Conservation (phyloP, 2,113 vertebrate genomes). For the Tursiops truncatus region DNA sequence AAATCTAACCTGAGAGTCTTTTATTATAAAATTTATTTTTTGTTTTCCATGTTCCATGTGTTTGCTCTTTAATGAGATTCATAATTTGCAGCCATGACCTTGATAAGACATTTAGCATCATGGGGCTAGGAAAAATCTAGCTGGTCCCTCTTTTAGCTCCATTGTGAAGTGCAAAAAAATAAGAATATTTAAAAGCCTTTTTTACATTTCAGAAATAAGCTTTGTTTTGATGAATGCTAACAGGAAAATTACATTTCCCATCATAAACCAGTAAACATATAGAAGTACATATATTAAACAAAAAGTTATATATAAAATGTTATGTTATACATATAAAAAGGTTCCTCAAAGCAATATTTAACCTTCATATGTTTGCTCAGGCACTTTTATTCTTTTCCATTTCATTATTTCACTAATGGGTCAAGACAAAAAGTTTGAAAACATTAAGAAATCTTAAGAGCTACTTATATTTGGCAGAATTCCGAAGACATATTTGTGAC, state of each 20-base stretch:
- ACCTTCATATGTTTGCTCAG: neutral
- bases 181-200: neutral
- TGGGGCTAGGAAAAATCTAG: neutral
- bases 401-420: neutral
- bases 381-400: neutral
- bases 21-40: conserved; percentile 3
- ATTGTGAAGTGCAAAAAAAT: neutral
- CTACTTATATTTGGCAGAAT: neutral
- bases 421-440: neutral
- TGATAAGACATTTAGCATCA: neutral
- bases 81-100: neutral
- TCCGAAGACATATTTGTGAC: neutral
- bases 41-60: neutral
- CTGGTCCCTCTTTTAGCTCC: neutral
- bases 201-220: neutral
- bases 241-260: neutral
- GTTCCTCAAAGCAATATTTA: neutral
- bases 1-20: neutral
- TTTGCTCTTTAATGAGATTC: neutral
- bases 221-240: neutral
- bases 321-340: neutral
- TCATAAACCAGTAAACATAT: neutral
- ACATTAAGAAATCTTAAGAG: neutral
- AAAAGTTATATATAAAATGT: neutral
- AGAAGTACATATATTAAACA: neutral